Evolutionary conservation across 2,113 vertebrate species (phyloP).

Genomic region (Nothobranchius kuhntae): DNA sequence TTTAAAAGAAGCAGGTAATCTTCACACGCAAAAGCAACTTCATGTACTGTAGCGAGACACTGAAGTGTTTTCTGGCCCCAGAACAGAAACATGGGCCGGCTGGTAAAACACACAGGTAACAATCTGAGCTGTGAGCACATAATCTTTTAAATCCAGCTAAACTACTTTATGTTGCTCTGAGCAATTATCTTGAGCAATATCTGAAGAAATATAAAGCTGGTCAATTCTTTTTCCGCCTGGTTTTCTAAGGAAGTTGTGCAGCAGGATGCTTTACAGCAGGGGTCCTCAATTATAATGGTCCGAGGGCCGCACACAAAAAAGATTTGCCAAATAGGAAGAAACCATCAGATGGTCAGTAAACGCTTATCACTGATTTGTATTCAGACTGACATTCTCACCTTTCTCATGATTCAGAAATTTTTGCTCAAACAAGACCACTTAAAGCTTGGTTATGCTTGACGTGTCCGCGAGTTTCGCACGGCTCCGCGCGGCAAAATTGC

Average conservation of each 20-base stretch:
- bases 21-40: slow-evolving; percentile 34
- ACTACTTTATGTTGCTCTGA: neutral
- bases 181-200: neutral
- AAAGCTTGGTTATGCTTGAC: no score
- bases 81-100: slow-evolving; percentile 9
- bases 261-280: no score
- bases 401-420: neutral
- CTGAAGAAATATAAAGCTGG: neutral
- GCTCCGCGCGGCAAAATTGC: no score
- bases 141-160: neutral
- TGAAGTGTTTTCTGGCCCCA: slow-evolving; percentile 2
- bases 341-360: neutral
- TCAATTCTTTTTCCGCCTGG: no score
- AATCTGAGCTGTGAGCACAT: slow-evolving; percentile 1
- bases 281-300: no score
- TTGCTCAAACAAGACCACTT: slow-evolving; percentile 7
- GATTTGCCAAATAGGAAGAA: neutral
- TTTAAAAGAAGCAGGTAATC: slow-evolving; percentile 38
- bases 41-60: neutral
- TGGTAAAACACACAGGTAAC: neutral
- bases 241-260: no score
- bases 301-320: no score
- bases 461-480: no score
- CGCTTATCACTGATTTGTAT: neutral
- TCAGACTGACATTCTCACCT: neutral